Evolutionary conservation across 2,888 invertebrate species (phyloP).

Genomic region (Antitype chi): DNA sequence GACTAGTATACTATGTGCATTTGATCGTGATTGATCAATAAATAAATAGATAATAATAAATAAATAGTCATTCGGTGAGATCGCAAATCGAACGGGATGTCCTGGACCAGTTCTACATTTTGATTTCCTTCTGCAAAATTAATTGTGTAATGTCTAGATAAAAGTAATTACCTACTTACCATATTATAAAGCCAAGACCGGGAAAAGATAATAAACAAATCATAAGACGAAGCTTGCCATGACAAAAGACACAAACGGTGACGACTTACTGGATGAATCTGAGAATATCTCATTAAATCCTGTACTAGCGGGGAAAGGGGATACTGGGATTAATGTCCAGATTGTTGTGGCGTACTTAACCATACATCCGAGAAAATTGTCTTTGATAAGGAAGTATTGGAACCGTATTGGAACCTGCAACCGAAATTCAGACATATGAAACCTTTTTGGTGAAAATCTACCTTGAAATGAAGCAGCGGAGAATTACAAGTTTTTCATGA

Average conservation of each 20-base stretch:
- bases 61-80: background rate
- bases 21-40: background rate
- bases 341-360: background rate
- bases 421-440: background rate
- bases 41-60: too few relatives aligned
- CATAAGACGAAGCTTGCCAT: background rate
- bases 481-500: background rate
- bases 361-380: too few relatives aligned
- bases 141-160: background rate
- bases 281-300: background rate
- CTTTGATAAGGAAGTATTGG: background rate
- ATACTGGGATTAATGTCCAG: background rate
- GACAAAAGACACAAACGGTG: background rate
- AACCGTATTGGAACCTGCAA: background rate
- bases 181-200: background rate
- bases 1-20: too few relatives aligned
- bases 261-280: background rate
- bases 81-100: background rate
- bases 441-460: background rate
- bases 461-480: background rate
- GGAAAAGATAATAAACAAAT: background rate
- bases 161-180: background rate
- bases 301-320: background rate
- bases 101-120: background rate
- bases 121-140: background rate